A percentile compares a stretch with the other conserved stretches of the same genome.
phyloP scores from a whole-genome alignment of 2,888 invertebrate genomes.

The Lottia gigantea region DNA sequence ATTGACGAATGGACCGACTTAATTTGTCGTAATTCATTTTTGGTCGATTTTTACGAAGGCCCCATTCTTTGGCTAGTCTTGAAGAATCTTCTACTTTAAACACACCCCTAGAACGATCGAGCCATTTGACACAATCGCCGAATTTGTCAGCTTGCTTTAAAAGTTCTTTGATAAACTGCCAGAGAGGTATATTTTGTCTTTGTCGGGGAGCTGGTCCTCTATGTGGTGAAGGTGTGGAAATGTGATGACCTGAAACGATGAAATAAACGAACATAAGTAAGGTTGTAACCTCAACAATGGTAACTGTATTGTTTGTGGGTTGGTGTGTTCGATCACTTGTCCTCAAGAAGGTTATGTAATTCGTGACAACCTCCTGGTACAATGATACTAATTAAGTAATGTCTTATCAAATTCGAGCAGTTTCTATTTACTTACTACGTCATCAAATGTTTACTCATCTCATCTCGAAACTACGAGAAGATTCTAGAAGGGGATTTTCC shows the following conservation, averaged over 20 bases:
- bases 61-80: conserved; percentile 97
- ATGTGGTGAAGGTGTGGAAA: too few relatives aligned
- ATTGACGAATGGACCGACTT: conserved; percentile 95
- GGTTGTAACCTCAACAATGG: too few relatives aligned
- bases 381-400: background rate
- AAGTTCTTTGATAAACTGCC: conserved; percentile 98
- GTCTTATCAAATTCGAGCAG: background rate
- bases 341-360: too few relatives aligned
- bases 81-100: conserved; percentile 99
- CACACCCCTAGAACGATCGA: conserved; percentile 85
- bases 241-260: too few relatives aligned
- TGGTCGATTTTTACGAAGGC: conserved; percentile 95
- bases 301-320: too few relatives aligned
- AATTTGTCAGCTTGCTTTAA: conserved; percentile 88
- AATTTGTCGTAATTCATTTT: conserved; percentile 99
- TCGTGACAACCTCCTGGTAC: conserved; percentile 14
- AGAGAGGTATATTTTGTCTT: conserved; percentile 82
- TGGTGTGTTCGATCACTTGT: too few relatives aligned
- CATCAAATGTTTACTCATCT: background rate
- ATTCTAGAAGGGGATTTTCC: background rate
- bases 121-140: conserved; percentile 96
- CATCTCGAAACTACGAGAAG: background rate
- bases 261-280: too few relatives aligned
- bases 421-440: background rate
- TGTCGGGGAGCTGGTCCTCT: conserved; percentile 27